These are phyloP conservation scores for Nemotelus nigrinus DNA, from an alignment of 2,888 invertebrate species.

Conservation along the genomic window DNA sequence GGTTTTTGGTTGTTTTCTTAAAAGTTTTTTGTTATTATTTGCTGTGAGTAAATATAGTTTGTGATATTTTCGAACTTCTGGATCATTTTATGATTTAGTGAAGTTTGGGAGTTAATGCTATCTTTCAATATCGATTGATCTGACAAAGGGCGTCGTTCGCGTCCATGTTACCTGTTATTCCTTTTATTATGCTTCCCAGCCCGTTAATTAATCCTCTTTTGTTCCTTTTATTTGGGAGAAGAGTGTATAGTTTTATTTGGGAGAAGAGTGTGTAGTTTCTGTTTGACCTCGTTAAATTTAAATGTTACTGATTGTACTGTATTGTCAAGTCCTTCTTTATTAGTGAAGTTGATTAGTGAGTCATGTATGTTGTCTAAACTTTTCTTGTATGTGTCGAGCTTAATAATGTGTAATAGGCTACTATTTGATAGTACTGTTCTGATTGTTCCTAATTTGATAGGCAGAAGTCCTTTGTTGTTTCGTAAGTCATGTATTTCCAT, in stretches of 20 bases:
- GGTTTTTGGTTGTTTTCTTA: background rate
- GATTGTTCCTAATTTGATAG: background rate
- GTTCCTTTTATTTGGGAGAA: too few relatives aligned
- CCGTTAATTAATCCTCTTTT: too few relatives aligned
- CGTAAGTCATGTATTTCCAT: slow-evolving; percentile 7
- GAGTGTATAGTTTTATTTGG: too few relatives aligned
- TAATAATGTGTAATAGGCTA: slow-evolving; percentile 25
- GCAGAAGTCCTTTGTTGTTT: slow-evolving; percentile 4
- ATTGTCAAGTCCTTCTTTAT: too few relatives aligned
- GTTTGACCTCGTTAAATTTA: too few relatives aligned
- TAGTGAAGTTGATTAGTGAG: too few relatives aligned
- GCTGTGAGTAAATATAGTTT: background rate
- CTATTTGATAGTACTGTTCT: background rate
- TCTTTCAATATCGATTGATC: background rate
- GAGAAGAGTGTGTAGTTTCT: too few relatives aligned
- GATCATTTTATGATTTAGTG: background rate
- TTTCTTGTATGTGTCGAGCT: too few relatives aligned
- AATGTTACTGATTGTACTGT: too few relatives aligned
- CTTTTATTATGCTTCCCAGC: too few relatives aligned
- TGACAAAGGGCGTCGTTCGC: background rate
- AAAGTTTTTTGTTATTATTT: background rate
- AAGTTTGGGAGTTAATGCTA: background rate
- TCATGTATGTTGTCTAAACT: too few relatives aligned
- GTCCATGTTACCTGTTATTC: background rate
- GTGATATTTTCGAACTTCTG: background rate